Base-by-base conservation (phyloP, 2,888 invertebrate genomes). In the Pachymerium ferrugineum region DNA sequence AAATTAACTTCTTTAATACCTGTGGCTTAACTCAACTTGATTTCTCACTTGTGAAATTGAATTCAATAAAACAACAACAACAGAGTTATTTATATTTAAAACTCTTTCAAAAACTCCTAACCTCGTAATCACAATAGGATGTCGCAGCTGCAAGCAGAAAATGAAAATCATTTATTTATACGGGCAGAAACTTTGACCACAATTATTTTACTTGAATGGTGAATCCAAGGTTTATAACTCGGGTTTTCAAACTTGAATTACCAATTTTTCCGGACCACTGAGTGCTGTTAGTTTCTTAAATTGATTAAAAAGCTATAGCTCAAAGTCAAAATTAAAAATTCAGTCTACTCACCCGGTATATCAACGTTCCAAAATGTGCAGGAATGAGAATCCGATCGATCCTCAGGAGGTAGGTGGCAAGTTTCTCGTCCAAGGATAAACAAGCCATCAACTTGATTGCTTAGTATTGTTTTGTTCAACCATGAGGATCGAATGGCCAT, bases 61-160 rank as follows among this genome's bases (percentile, higher is more conserved):
- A 71, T 71, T 14, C 8, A 38, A 1, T n/a, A 71, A 14, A 0
- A 28, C 1, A 8, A 71, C 71, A 5, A n/a, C 38, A 12, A 22
- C n/a, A n/a, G 16, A 19, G 8, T 38, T 12, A 38, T 22, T 35
- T 22, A 10, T 14, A 8, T 6, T 6, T 1, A 35, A 38, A 28
- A 38, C 12, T 0, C 10, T 25, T 35, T 38, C 28, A 14, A 71
- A 33, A 6, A 71, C 35, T 19, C 71, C 71, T 10, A 71, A 22
- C 35, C 22, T 71, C n/a, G 33, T 38, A 1, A 71, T n/a, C 16
- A 38, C n/a, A 38, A 71, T 71, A 8, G 71, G 71, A 71, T 71
- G 71, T 0, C 28, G 25, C 12, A 71, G 6, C 71, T 71, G 28
- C 1, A 25, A 35, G 3, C 16, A 33, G 8, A 71, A 71, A 71